Evolutionary conservation across 2,797 vertebrate species (phyloP).

Genomic region (Sebastes matsubarae): DNA sequence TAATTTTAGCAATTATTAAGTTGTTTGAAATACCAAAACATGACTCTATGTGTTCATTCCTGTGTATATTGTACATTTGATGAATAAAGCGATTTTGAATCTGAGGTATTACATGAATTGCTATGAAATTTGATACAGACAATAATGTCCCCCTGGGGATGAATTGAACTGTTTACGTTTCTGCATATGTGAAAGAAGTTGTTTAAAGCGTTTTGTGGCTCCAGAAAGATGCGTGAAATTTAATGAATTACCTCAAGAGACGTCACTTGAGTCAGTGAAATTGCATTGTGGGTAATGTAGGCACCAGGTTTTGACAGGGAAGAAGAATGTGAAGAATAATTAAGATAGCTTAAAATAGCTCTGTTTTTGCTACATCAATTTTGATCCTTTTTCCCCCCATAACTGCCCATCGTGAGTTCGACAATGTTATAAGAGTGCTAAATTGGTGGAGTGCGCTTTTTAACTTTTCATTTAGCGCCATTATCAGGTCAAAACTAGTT

Average conservation of each 20-base stretch:
- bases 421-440: background rate
- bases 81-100: background rate
- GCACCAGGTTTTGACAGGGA: background rate
- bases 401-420: background rate
- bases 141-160: background rate
- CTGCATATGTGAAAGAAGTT: background rate
- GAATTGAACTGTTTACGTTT: conserved; percentile 1
- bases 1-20: background rate
- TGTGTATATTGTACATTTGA: background rate
- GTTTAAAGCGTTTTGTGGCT: background rate
- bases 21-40: background rate
- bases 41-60: background rate
- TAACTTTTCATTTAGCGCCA: background rate
- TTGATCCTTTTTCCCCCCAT: background rate
- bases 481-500: background rate
- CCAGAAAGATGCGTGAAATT: background rate
- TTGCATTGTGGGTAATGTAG: background rate
- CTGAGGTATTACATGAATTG: background rate
- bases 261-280: background rate
- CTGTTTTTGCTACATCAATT: background rate
- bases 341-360: background rate
- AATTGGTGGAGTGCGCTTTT: background rate
- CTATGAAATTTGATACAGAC: background rate
- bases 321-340: background rate
- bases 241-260: background rate